These are phyloP conservation scores for Chrysemys picta DNA, from an alignment of 2,113 vertebrate species.

Conservation along the genomic window DNA sequence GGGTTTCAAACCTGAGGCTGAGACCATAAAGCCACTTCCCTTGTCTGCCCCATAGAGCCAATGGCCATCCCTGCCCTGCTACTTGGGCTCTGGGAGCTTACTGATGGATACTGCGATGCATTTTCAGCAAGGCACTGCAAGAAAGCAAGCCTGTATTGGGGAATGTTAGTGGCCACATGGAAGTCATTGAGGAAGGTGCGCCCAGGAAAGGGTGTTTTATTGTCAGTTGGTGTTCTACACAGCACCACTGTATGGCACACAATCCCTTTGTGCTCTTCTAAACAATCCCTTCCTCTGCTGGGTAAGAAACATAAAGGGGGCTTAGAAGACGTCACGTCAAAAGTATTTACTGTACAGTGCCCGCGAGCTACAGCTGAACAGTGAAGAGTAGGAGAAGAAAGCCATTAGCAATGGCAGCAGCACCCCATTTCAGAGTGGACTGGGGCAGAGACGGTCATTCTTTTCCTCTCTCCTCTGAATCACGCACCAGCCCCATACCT, in stretches of 20 bases:
- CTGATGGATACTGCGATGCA: no score
- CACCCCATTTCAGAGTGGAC: no score
- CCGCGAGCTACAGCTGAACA: background rate
- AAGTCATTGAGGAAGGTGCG: accelerated
- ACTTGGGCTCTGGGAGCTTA: background rate
- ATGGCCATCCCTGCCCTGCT: background rate
- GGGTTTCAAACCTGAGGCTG: background rate
- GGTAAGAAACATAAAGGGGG: background rate
- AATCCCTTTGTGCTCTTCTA: background rate
- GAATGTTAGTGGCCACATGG: background rate
- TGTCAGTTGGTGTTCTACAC: background rate
- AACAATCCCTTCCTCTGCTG: background rate
- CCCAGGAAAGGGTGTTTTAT: background rate
- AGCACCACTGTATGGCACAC: background rate
- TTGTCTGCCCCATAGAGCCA: background rate
- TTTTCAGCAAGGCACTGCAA: background rate
- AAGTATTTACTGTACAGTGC: no score
- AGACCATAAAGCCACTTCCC: background rate
- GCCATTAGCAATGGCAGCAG: background rate
- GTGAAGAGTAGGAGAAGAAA: background rate
- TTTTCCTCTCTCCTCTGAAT: background rate
- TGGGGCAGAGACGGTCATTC: background rate
- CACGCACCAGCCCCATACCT: background rate
- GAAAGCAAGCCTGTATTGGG: background rate
- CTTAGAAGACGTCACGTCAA: background rate